phyloP scores from a whole-genome alignment of 2,888 invertebrate genomes.

The Litoditis marina region DNA sequence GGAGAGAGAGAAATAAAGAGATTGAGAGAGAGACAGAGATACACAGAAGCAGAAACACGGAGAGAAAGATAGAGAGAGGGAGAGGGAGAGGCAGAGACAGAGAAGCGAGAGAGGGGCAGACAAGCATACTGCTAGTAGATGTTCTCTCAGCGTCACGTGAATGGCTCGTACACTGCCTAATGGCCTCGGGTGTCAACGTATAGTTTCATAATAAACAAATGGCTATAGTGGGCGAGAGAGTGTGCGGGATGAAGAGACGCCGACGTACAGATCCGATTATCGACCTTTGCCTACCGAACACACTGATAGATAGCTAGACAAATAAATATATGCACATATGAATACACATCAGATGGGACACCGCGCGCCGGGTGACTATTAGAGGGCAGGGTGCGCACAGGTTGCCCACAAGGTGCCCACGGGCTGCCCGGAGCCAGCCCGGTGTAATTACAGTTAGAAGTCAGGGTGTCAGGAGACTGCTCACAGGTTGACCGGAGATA shows the following conservation, averaged over 20 bases:
- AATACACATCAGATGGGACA: slow-evolving; percentile 12
- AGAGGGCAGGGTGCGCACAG: not conserved
- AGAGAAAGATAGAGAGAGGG: not conserved
- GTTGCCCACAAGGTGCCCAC: no score
- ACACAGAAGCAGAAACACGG: not conserved
- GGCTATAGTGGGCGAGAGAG: slow-evolving; percentile 1
- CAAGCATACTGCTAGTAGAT: not conserved
- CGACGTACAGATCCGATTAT: slow-evolving; percentile 14
- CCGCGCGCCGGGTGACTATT: slow-evolving; percentile 6
- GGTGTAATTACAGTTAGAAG: no score
- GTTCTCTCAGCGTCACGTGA: no score
- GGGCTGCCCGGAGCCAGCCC: no score
- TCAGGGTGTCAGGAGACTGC: no score
- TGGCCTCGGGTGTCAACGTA: slow-evolving; percentile 10
- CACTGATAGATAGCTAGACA: no score
- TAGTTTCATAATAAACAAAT: slow-evolving; percentile 19
- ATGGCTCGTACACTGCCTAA: no score
- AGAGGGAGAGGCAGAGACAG: not conserved
- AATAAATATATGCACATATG: no score
- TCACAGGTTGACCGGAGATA: no score
- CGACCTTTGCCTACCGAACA: no score
- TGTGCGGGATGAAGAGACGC: not conserved
- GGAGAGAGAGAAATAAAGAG: not conserved
- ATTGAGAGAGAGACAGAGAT: slow-evolving; percentile 4
- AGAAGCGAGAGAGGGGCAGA: not conserved